Evolutionary conservation across 2,888 invertebrate species (phyloP).

Genomic region (Cacoxenus indagator): DNA sequence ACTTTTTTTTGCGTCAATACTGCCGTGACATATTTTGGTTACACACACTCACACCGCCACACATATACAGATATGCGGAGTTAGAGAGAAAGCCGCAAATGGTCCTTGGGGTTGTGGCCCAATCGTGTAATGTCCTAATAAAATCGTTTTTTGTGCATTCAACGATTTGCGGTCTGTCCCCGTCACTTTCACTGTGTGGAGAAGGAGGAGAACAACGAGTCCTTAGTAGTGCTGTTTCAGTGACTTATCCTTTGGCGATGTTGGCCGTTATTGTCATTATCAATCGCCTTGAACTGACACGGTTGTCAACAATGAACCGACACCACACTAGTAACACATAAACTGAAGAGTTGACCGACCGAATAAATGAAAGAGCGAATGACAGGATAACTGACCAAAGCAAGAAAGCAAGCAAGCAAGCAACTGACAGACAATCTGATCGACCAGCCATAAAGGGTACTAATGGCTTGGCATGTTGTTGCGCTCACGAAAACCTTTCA

Average conservation of each 20-base stretch:
- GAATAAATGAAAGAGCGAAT: not conserved
- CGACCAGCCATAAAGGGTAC: constrained; percentile 22
- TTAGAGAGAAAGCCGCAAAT: constrained; percentile 10
- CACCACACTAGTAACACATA: not conserved
- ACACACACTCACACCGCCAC: not conserved
- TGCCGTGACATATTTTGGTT: constrained; percentile 3
- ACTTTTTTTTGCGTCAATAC: not conserved
- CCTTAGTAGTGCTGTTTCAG: not conserved
- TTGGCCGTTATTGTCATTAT: not conserved
- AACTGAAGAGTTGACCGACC: not conserved
- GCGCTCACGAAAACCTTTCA: constrained; percentile 7
- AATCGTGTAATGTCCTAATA: constrained; percentile 17
- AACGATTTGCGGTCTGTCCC: not conserved
- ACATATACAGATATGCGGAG: not conserved
- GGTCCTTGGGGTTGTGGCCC: constrained; percentile 19
- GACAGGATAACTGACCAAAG: not conserved
- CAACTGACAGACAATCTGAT: not conserved
- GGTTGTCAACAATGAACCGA: not conserved
- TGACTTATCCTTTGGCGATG: not conserved
- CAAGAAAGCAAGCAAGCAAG: no score
- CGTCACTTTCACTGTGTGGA: not conserved
- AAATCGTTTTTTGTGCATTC: constrained; percentile 18
- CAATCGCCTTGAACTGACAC: not conserved
- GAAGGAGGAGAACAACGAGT: not conserved
- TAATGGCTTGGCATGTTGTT: constrained; percentile 23